Conservation (phyloP, 2,888 invertebrate genomes). For the Oscheius sp. region DNA sequence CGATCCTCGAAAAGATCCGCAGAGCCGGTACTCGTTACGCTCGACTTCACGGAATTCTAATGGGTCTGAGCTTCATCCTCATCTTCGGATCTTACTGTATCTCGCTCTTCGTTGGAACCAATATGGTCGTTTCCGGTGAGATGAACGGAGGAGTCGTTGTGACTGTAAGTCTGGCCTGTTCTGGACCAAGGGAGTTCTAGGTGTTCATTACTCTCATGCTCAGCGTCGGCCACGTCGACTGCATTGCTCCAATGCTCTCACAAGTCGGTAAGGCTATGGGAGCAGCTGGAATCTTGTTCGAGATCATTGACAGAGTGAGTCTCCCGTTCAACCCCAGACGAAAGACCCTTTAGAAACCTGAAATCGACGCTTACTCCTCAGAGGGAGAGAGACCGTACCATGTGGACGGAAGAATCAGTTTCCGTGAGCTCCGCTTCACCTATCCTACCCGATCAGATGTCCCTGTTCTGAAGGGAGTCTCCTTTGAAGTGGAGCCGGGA, state of each 20-base stretch:
- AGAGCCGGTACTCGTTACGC: conserved; percentile 59
- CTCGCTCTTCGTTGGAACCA: conserved; percentile 69
- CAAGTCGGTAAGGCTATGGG: conserved; percentile 84
- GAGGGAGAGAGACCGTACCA: conserved; percentile 74
- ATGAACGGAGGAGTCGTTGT: conserved; percentile 50
- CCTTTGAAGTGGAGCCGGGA: conserved; percentile 59
- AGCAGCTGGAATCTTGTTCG: conserved; percentile 79
- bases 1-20: conserved; percentile 51
- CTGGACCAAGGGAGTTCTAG: not conserved
- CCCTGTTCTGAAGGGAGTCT: conserved; percentile 61
- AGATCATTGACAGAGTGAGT: conserved; percentile 75
- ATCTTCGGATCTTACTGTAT: conserved; percentile 73
- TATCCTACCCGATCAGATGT: conserved; percentile 76
- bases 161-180: conserved; percentile 38
- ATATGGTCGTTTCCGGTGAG: conserved; percentile 52
- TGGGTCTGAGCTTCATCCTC: conserved; percentile 69
- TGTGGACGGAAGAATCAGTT: conserved; percentile 74
- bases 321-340: not conserved
- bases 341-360: conserved; percentile 51
- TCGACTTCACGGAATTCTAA: conserved; percentile 70
- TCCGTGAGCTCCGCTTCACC: conserved; percentile 74
- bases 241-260: conserved; percentile 85
- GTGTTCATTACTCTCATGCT: conserved; percentile 75
- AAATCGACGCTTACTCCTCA: conserved; percentile 65
- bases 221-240: conserved; percentile 79